Base-by-base conservation (phyloP, 2,113 vertebrate genomes). In the Todiramphus saurophagus region DNA sequence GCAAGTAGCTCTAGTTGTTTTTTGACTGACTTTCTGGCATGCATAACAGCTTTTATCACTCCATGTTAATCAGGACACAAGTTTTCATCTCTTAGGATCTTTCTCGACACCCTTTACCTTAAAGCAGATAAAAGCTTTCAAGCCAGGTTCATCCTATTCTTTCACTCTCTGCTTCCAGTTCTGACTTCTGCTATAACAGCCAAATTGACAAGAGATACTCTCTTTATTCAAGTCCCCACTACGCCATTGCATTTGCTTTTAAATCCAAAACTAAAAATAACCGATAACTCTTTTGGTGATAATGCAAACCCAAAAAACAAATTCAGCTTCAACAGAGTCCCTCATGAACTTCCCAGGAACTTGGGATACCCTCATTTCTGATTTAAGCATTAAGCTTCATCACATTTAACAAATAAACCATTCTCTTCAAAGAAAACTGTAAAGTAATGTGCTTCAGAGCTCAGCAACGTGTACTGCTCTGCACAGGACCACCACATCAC, bases 51-150 rank as follows among this genome's bases (percentile, higher is more conserved):
- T 93, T 96, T 83, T 87, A 69, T 73, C 74, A 41, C 66, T 58
- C 48, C 28, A 15, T 24, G 44, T 0, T 1, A 88, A 88, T 19
- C 55, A 50, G 75, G 58, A 59, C 50, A 51, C 23, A 20, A 59
- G 33, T 66, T 83, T 85, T 83, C 67, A 33, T 53, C 39, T 94
- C 60, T 85, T 21, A 15, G 31, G 44, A 62, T 84, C 48, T 79
- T 85, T 43, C 24, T 50, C 27, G 24, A 87, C 58, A 87, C 8
- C 4, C 15, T 90, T 82, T 91, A 70, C 84, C 67, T 91, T 87
- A 68, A 48, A 91, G 78, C 33, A 78, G 58, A 91, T 76, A 68
- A 93, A 88, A 91, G 35, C 33, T 31, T 73, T 95, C 56, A 82
- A 91, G 27, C 4, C 58, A 39, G 1, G 16, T 11, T 82, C 69